These are phyloP conservation scores for Ageneiosus marmoratus DNA, from an alignment of 2,113 vertebrate species.

Conservation along the genomic window DNA sequence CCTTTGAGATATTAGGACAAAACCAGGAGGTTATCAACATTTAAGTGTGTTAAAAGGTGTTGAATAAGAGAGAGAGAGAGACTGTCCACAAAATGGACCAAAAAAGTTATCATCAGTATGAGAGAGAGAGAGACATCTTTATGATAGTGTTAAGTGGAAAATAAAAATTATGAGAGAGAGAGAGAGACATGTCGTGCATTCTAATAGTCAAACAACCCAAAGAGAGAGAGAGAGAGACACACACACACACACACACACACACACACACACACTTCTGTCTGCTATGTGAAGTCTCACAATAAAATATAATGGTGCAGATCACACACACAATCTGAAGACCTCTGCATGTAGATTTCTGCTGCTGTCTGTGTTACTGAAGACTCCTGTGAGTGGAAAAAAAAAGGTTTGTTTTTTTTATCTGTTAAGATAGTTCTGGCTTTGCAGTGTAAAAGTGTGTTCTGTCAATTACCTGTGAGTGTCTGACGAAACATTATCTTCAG, in stretches of 20 bases:
- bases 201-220: slow-evolving; percentile 17
- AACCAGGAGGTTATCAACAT: background rate
- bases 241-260: slow-evolving; percentile 2
- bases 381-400: slow-evolving; percentile 39
- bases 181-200: slow-evolving; percentile 50
- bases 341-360: slow-evolving; percentile 31
- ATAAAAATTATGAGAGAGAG: slow-evolving; percentile 6
- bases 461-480: slow-evolving; percentile 63
- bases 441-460: background rate
- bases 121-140: no score
- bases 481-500: slow-evolving; percentile 53
- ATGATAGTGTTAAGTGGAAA: background rate
- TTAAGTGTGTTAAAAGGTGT: background rate
- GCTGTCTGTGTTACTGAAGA: slow-evolving; percentile 19
- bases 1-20: background rate
- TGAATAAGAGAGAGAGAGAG: background rate
- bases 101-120: background rate
- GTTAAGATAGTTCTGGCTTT: background rate
- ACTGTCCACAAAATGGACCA: slow-evolving; percentile 10
- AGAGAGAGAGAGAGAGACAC: slow-evolving; percentile 29
- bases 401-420: background rate
- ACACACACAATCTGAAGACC: slow-evolving; percentile 18
- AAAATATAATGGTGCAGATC: slow-evolving; percentile 58
- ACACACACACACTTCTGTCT: slow-evolving; percentile 50
- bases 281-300: slow-evolving; percentile 58